Evolutionary conservation across 2,888 invertebrate species (phyloP).

Genomic region (Unio pictorum): DNA sequence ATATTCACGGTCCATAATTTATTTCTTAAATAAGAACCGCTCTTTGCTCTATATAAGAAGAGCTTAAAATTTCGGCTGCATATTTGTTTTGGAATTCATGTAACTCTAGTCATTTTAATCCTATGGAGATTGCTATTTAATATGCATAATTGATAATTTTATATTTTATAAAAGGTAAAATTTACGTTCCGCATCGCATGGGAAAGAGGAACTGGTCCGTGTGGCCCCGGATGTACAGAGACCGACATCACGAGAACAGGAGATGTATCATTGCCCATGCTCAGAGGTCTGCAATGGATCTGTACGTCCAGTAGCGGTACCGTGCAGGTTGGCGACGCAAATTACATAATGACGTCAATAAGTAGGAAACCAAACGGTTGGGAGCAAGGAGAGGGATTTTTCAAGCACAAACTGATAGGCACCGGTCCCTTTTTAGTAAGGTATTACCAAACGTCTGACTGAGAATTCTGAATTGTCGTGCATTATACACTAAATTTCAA

Average conservation of each 20-base stretch:
- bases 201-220: constrained; percentile 36
- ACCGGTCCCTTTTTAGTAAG: constrained; percentile 4
- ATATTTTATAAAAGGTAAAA: constrained; percentile 8
- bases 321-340: constrained; percentile 12
- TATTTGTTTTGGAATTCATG: too few species aligned
- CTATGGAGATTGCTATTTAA: too few species aligned
- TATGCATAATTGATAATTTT: background rate
- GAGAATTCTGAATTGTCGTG: too few species aligned
- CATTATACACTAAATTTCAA: too few species aligned
- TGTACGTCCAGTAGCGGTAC: background rate
- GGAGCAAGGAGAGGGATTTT: constrained; percentile 27
- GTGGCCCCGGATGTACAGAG: constrained; percentile 20
- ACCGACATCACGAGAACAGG: constrained; percentile 4
- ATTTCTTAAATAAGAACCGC: too few species aligned
- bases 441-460: background rate
- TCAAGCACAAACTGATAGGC: constrained; percentile 3
- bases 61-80: too few species aligned
- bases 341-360: constrained; percentile 25
- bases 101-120: too few species aligned
- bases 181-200: constrained; percentile 28
- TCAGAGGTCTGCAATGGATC: too few species aligned
- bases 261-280: too few species aligned
- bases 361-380: constrained; percentile 17
- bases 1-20: too few species aligned
- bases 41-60: too few species aligned